Base-by-base conservation (phyloP, 1,140 invertebrate genomes). In the Lutraria rhynchaena region DNA sequence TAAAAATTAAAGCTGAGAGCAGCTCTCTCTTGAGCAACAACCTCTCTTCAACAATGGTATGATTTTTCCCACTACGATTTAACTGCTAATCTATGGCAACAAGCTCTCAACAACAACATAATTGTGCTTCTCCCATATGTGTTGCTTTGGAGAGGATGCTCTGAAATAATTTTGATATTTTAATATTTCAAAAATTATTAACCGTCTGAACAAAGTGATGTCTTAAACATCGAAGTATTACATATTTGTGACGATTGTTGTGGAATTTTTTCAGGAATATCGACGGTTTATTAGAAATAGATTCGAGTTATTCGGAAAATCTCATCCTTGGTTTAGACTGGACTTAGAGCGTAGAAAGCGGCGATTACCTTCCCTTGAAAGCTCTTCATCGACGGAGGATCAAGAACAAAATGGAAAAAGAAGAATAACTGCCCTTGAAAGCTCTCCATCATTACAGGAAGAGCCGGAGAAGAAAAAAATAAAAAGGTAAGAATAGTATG, bases 251-350 rank as follows among this genome's bases (percentile, higher is more conserved):
- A n/a, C n/a, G n/a, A n/a, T n/a, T n/a, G n/a, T n/a, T n/a, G n/a
- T n/a, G n/a, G n/a, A n/a, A n/a, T n/a, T n/a, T n/a, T n/a, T n/a
- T n/a, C 65, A 81, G 77, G 77, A 81, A 71, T 81, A 81, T 61
- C 65, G 58, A 24, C 41, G 77, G 37, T 51, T 81, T 44, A 44
- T 81, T 7, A 51, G 77, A 22, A 70, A 57, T 29, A 37, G 77
- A 35, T 49, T 81, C 1, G 77, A 81, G 24, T 58, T 81, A 63
- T 71, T 81, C 61, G 67, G 51, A 41, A 70, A 70, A 46, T 60
- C 77, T 24, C 77, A 81, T 60, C 67, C 77, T 17, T 49, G 69
- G 46, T 77, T 63, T 46, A 19, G 63, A 17, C 61, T 77, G 22
- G 75, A 58, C 41, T 19, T 77, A 17, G 61, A 67, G 7, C 27